Conservation (phyloP, 2,797 vertebrate species). For the Rhinogobio ventralis region DNA sequence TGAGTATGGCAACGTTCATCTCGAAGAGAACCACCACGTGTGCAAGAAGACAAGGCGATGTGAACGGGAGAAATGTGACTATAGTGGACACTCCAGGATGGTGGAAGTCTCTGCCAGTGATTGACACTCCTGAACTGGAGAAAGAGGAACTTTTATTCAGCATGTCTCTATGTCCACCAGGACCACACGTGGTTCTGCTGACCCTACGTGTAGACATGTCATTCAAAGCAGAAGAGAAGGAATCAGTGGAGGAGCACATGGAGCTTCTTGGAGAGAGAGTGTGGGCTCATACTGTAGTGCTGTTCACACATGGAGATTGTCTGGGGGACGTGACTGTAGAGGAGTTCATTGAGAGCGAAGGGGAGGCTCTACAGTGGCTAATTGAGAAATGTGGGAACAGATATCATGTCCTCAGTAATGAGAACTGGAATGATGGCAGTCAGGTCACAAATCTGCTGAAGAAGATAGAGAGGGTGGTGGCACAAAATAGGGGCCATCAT, state of each 20-base stretch:
- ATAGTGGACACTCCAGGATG: constrained; percentile 62
- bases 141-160: constrained; percentile 56
- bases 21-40: constrained; percentile 47
- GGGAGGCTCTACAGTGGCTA: constrained; percentile 49
- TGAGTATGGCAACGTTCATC: constrained; percentile 23
- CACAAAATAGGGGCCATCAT: constrained; percentile 43
- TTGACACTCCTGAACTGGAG: constrained; percentile 59
- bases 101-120: constrained; percentile 53
- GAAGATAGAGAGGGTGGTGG: constrained; percentile 57
- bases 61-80: constrained; percentile 51
- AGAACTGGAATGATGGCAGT: constrained; percentile 22
- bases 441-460: constrained; percentile 57
- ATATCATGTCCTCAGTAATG: constrained; percentile 59
- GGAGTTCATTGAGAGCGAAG: constrained; percentile 57
- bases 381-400: constrained; percentile 56
- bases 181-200: constrained; percentile 68
- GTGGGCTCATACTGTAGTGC: constrained; percentile 55
- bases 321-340: constrained; percentile 53
- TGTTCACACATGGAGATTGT: constrained; percentile 61
- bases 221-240: constrained; percentile 56
- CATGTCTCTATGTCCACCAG: constrained; percentile 61
- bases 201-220: constrained; percentile 57
- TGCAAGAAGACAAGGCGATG: constrained; percentile 46
- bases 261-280: constrained; percentile 48
- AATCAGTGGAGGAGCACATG: constrained; percentile 54